Percentiles rank a stretch among this genome's conserved stretches.
phyloP scores from a whole-genome alignment of 2,888 invertebrate species.

The Cheilosia vernalis region DNA sequence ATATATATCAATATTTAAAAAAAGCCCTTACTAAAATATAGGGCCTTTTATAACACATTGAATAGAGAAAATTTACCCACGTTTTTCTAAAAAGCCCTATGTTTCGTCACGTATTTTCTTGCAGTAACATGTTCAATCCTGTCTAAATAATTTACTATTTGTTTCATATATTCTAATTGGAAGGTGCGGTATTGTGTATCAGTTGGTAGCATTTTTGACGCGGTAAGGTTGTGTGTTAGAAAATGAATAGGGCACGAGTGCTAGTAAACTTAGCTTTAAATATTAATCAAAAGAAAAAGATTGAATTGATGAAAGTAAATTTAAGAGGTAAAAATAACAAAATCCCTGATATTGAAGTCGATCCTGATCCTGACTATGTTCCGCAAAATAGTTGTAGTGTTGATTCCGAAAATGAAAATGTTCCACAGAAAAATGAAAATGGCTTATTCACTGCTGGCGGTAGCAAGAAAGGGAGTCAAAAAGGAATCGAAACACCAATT shows the following conservation, averaged over 20 bases:
- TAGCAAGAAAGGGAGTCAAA: neutral
- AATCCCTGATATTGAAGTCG: neutral
- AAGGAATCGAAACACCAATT: neutral
- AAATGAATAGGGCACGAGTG: constrained; percentile 9
- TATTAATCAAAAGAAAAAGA: constrained; percentile 1
- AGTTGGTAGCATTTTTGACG: no score
- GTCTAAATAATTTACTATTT: no score
- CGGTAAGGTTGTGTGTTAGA: neutral
- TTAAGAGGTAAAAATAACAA: neutral
- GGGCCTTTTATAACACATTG: no score
- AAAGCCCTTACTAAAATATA: no score
- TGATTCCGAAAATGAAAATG: constrained; percentile 1
- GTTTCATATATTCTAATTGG: no score
- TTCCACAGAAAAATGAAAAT: no score
- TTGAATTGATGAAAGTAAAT: neutral
- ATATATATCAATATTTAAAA: no score
- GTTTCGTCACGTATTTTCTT: no score
- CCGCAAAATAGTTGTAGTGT: constrained; percentile 8
- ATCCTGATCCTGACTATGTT: constrained; percentile 5
- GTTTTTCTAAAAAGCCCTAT: no score
- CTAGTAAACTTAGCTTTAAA: constrained; percentile 8
- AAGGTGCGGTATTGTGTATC: no score
- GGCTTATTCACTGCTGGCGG: neutral
- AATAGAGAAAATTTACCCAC: no score
- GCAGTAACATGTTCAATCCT: no score